Conservation (phyloP, 2,888 invertebrate species). For the Tetranychus truncatus region DNA sequence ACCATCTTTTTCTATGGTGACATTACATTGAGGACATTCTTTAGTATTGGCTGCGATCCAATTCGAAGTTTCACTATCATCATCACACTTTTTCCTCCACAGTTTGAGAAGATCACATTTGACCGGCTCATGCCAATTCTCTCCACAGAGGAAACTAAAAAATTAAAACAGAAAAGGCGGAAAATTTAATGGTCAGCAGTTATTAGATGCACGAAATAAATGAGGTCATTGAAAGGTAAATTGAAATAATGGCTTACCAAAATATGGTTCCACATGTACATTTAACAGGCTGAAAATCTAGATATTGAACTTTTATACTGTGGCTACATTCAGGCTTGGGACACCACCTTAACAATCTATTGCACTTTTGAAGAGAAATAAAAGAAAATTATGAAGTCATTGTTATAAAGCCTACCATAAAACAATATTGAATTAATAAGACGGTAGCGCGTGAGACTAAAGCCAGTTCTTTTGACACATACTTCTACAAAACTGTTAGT, state of each 20-base stretch:
- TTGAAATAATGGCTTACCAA: conserved; percentile 40
- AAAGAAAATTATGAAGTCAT: neutral
- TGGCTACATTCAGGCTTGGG: conserved; percentile 93
- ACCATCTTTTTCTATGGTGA: conserved; percentile 56
- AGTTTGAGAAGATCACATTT: conserved; percentile 74
- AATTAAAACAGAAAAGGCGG: neutral
- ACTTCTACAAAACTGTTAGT: conserved; percentile 97
- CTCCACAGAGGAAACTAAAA: conserved; percentile 66
- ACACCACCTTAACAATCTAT: conserved; percentile 88
- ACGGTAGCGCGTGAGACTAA: too few relatives aligned
- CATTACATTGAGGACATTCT: conserved; percentile 94
- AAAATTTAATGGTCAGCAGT: neutral
- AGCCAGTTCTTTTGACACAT: conserved; percentile 28
- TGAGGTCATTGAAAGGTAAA: neutral
- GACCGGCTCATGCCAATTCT: conserved; percentile 96
- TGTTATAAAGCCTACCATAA: neutral
- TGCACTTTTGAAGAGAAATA: conserved; percentile 47
- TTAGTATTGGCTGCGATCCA: conserved; percentile 99
- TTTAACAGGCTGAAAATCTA: conserved; percentile 72
- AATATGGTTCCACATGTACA: conserved; percentile 78
- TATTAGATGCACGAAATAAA: neutral
- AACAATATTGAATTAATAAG: too few relatives aligned
- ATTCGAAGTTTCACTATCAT: conserved; percentile 95
- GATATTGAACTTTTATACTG: conserved; percentile 71
- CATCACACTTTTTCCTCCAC: conserved; percentile 98